Evolutionary conservation across 2,888 invertebrate species (phyloP), one percentile per base, ranked within the genome.

Genomic region (Sarcophaga variegata): DNA sequence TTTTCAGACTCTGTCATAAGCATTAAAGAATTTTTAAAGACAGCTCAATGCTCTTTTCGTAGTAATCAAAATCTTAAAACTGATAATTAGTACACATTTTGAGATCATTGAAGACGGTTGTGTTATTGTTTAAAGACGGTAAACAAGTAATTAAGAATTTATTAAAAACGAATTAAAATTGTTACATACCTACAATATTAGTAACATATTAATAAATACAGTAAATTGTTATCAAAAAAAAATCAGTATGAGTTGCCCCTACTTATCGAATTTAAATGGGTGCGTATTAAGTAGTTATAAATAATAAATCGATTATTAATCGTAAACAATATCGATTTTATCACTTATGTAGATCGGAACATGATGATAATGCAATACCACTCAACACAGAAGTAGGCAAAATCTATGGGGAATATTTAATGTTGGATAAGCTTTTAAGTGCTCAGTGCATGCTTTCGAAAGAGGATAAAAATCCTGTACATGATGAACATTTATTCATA

Each of bases 401-500:
- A 95, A 95, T 98, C 74, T 99, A 99, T 92, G 96, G 97, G 1
- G 98, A 98, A 90, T 99, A 99, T 91, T 94, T 99, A 82, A 96
- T 97, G 95, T 94, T 99, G 91, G 98, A 99, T 92, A 97, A 97
- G 91, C 94, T 99, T 25, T 94, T 99, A 59, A 94, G 94, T 49
- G 96, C 97, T 0, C 98, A 99, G 93, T 94, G 96, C 83, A 95
- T 98, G 94, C 95, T 97, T 71, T 98, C 98, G 89, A 95, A 95
- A 6, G 95, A 96, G 91, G 95, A 96, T 79, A 94, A 96, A 37
- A 94, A 95, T 81, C 95, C 96, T 0, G 98, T 99, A 0, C 99
- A 99, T 89, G 99, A 99, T 93, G 99, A 99, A 91, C 99, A 99
- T 94, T 95, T 99, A 10, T 99, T 99, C 93, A 99, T 99, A 86